Evolutionary conservation across 1,140 invertebrate genomes (phyloP), one percentile per base, ranked within the genome.

Genomic region (Aphelinus atriplicis): DNA sequence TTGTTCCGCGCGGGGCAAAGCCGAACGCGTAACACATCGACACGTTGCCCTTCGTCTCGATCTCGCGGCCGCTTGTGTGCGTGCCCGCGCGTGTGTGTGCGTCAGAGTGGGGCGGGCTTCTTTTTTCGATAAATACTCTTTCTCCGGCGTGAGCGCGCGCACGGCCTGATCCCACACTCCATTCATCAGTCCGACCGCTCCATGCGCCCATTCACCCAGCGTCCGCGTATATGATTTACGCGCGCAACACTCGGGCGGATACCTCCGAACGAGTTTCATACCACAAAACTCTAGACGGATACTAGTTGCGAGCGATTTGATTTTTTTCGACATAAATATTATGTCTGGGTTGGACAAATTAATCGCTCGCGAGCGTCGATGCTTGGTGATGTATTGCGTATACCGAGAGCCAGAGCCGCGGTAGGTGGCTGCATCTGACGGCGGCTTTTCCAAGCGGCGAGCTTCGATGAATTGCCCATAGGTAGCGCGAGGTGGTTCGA

Each of bases 391-490:
- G 68, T 47, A 61, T 9, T 50, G 26, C 6, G 46, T 7, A 61
- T 62, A 62, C 1, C 5, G 7, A 7, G 9, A 4, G 10, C 5
- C 3, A 46, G 4, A 10, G 53, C 10, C 47, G 47, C 56, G 64
- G 6, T 57, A 45, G 47, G 80, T 81, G 81, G 77, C 80, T 78
- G 77, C 81, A 78, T 82, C 82, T 83, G 61, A 42, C 77, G 81
- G 81, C 26, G 9, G 46, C 50, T 5, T 42, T 3, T n/a, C 42
- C 6, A 51, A 56, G 3, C 55, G 0, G 9, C 0, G 43, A 6
- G 68, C 43, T 81, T 81, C 69, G 65, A 71, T 73, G 56, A 46
- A 45, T 68, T 46, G 42, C 47, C 5, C 26, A 65, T 75, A 81
- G 81, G 62, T 76, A 69, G 81, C 79, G 78, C 75, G 4, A 7